Evolutionary conservation across 2,888 invertebrate species (phyloP).

Genomic region (Pollenia angustigena): DNA sequence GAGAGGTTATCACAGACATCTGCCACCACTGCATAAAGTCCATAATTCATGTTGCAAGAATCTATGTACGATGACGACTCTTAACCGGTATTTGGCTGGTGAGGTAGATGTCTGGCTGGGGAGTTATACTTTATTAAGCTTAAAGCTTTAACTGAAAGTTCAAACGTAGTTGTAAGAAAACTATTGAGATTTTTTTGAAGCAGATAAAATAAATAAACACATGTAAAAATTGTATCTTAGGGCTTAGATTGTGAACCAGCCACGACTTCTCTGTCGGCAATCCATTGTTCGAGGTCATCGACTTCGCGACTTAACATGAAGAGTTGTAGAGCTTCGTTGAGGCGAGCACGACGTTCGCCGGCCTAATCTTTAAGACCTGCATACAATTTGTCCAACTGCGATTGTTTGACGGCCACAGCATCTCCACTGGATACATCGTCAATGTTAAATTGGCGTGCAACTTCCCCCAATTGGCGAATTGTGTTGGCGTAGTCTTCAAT

Average conservation of each 20-base stretch:
- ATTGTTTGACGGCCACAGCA: constrained; percentile 98
- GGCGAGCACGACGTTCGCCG: constrained; percentile 96
- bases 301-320: constrained; percentile 99
- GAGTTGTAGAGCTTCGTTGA: constrained; percentile 98
- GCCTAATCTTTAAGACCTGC: constrained; percentile 99
- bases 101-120: background rate
- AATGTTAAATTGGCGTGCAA: constrained; percentile 94
- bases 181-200: too few species aligned
- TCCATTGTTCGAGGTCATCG: constrained; percentile 99
- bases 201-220: too few species aligned
- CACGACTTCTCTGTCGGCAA: constrained; percentile 98
- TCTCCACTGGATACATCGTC: constrained; percentile 95
- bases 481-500: constrained; percentile 99
- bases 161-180: too few species aligned
- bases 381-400: constrained; percentile 98
- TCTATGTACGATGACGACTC: background rate
- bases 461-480: constrained; percentile 97
- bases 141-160: too few species aligned
- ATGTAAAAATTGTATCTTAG: too few species aligned
- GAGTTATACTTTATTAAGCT: background rate
- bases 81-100: background rate
- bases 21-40: constrained; percentile 8
- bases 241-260: constrained; percentile 91
- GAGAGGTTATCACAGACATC: constrained; percentile 9
- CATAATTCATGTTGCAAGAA: constrained; percentile 23